phyloP scores from a whole-genome alignment of 2,797 vertebrate genomes.

The Ficedula albicollis region DNA sequence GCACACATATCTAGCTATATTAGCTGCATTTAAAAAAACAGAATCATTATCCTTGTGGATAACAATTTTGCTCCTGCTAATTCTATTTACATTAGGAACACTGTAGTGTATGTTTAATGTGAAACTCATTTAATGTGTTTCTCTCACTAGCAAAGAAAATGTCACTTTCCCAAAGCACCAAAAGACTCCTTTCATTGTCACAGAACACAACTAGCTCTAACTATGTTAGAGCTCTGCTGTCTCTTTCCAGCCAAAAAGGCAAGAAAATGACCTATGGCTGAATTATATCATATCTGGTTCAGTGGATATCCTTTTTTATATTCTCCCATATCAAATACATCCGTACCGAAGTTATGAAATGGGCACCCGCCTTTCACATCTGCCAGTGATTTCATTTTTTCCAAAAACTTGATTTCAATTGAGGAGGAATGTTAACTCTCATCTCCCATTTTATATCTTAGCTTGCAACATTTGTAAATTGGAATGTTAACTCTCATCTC shows the following conservation, averaged over 20 bases:
- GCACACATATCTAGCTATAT: neutral
- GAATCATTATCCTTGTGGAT: neutral
- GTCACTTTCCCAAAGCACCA: slow-evolving; percentile 43
- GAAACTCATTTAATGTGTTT: neutral
- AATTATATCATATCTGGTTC: slow-evolving; percentile 34
- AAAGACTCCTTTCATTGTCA: slow-evolving; percentile 39
- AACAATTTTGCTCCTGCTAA: neutral
- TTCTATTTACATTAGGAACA: slow-evolving; percentile 5
- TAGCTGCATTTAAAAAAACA: neutral
- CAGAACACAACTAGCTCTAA: slow-evolving; percentile 48
- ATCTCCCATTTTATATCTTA: neutral
- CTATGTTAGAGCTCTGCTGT: neutral
- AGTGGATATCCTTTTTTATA: neutral
- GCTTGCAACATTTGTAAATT: neutral
- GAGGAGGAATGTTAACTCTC: neutral
- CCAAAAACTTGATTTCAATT: neutral
- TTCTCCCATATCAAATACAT: neutral
- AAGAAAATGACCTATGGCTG: slow-evolving; percentile 45
- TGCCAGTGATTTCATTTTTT: neutral
- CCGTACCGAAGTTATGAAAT: neutral
- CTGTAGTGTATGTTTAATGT: neutral
- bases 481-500: neutral
- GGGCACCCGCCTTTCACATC: neutral
- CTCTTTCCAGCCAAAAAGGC: slow-evolving; percentile 46
- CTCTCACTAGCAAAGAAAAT: slow-evolving; percentile 17